Evolutionary conservation across 2,888 invertebrate species (phyloP).

Genomic region (Bembecia ichneumoniformis): DNA sequence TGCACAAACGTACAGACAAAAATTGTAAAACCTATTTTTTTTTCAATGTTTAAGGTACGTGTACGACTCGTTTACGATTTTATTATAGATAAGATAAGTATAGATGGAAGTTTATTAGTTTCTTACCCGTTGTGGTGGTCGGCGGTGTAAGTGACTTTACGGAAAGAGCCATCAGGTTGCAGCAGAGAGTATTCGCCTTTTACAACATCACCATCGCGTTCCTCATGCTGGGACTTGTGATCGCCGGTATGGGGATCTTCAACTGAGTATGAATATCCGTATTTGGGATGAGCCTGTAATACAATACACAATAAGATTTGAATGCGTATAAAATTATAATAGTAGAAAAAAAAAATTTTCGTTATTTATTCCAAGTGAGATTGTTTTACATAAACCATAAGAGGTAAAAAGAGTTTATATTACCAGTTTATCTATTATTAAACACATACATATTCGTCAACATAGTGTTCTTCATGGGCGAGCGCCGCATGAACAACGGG

Average conservation of each 20-base stretch:
- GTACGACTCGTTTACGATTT: too few species aligned
- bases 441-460: conserved; percentile 58
- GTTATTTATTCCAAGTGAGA: too few species aligned
- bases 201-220: conserved; percentile 70
- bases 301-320: not conserved
- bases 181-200: conserved; percentile 72
- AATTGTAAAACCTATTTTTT: too few species aligned
- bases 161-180: conserved; percentile 73
- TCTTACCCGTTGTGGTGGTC: conserved; percentile 71
- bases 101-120: not conserved
- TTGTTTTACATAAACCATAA: not conserved
- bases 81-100: too few species aligned
- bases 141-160: conserved; percentile 72
- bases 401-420: not conserved
- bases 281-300: conserved; percentile 61
- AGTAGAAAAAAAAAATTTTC: too few species aligned
- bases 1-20: too few species aligned
- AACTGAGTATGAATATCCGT: conserved; percentile 72
- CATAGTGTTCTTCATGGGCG: conserved; percentile 44
- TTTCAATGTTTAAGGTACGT: too few species aligned
- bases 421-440: not conserved
- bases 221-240: conserved; percentile 72
- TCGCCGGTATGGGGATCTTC: conserved; percentile 74
- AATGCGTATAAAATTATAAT: not conserved
- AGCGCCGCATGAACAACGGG: conserved; percentile 15